Base-by-base conservation (phyloP, 2,113 vertebrate species). In the Plestiodon gilberti region DNA sequence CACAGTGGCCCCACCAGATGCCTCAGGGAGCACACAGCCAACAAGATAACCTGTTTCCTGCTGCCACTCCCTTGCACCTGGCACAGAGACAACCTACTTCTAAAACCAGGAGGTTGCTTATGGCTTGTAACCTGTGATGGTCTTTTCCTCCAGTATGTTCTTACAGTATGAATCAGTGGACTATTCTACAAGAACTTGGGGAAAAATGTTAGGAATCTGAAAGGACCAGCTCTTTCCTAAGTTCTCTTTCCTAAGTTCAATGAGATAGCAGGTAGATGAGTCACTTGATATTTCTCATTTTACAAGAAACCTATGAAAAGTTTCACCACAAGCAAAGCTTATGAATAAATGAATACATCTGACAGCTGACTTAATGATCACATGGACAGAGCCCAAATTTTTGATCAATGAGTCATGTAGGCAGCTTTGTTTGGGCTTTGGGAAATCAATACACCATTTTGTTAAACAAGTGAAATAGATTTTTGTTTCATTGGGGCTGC, bases 391-490 rank as follows among this genome's bases (percentile, higher is more conserved):
- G 61, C 87, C 92, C 90, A 95, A 94, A 92, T 89, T 96, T 92
- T 89, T 95, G 89, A 96, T 96, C 93, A 95, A 95, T 95, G 89
- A 94, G 82, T 96, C 88, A 93, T 82, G 78, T 89, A 93, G 83
- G 75, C 95, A 93, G 89, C 69, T 95, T 94, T 96, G 91, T 94
- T 95, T 94, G 93, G 90, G 88, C 86, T 89, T 94, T 93, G 88
- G 87, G 76, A 92, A 95, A 96, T 97, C 95, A 95, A 96, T 96
- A 95, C 74, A 93, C 86, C 89, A 93, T 93, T 96, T 92, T 96
- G 94, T 95, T 95, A 92, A 93, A 95, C 90, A 96, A 94, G 89
- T 87, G 85, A 91, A 89, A 94, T 86, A 88, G 89, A 93, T 93
- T 87, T 94, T 90, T 86, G n/a, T 28, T 70, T 55, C 23, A 80